Base-by-base conservation (phyloP, 2,888 invertebrate genomes). In the Macroteleia sp. region DNA sequence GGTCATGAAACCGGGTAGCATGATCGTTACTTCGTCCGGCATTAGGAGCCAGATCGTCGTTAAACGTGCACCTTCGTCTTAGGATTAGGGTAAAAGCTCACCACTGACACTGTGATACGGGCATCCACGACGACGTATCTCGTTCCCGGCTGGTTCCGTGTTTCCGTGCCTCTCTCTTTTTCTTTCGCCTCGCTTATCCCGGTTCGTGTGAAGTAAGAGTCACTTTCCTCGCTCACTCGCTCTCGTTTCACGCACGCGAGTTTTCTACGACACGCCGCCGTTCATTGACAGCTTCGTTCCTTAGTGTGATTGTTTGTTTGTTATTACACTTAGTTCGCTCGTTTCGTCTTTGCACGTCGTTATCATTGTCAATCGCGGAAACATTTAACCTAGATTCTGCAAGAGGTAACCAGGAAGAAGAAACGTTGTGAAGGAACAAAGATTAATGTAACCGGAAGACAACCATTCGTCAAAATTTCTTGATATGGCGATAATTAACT, bases 171-270 rank as follows among this genome's bases (percentile, higher is more conserved):
- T 42, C 44, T 67, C 44, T 46, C 44, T 54, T 52, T 66, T 34
- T n/a, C 54, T 25, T 22, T 30, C 19, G 14, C 30, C 61, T 30
- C 44, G 48, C 41, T 30, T 42, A 39, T 42, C 19, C 19, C 14
- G 44, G 22, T 28, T 6, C 34, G 44, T 20, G 54, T 56, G 56
- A 64, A 52, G 25, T 42, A 28, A 42, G 34, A 30, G 44, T 64
- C 19, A 41, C 66, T 52, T 71, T 66, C 41, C 61, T 69, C 75
- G 42, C 66, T 39, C 76, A 44, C 44, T 59, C 52, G 16, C 54
- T 34, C 74, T 50, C 64, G 54, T 57, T 62, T 54, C 30, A 44
- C 61, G 62, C 67, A 39, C 46, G 59, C 59, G 46, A 59, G 46
- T 59, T 59, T 59, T 46, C 46, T 34, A 17, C 46, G 57, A 20